Percentiles rank a stretch among this genome's conserved stretches.
Conservation (phyloP, 2,888 invertebrate species). For the Mechanitis mazaeus region DNA sequence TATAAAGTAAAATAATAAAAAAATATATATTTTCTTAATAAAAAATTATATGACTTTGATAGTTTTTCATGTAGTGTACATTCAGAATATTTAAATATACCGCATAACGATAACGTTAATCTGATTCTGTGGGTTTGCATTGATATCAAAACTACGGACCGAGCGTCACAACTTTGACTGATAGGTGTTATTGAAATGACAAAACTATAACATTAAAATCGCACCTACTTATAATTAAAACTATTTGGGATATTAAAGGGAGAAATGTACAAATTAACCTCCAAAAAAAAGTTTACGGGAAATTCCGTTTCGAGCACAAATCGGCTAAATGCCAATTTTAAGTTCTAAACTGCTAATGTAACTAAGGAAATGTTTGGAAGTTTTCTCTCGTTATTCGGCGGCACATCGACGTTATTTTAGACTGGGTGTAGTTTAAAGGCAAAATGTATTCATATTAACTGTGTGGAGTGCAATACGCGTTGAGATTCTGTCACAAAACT, state of each 20-base stretch:
- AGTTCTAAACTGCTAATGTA: slow-evolving; percentile 44
- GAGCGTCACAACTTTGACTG: slow-evolving; percentile 28
- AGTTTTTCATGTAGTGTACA: slow-evolving; percentile 23
- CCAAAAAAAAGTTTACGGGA: slow-evolving; percentile 22
- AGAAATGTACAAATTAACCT: slow-evolving; percentile 24
- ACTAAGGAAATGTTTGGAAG: slow-evolving; percentile 36
- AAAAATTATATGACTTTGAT: slow-evolving; percentile 4
- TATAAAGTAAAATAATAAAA: too few species aligned
- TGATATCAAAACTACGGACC: slow-evolving; percentile 45
- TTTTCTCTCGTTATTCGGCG: slow-evolving; percentile 25
- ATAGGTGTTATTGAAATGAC: too few species aligned
- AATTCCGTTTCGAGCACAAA: slow-evolving; percentile 27
- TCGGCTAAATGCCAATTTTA: slow-evolving; percentile 44
- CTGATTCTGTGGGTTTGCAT: slow-evolving; percentile 49
- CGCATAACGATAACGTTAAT: slow-evolving; percentile 39
- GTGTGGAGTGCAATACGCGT: slow-evolving; percentile 43
- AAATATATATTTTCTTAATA: too few species aligned
- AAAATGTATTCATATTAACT: slow-evolving; percentile 20
- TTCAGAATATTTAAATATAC: slow-evolving; percentile 22
- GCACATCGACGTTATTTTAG: slow-evolving; percentile 20
- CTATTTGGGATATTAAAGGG: slow-evolving; percentile 8
- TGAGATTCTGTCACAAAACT: slow-evolving; percentile 59
- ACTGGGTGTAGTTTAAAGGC: slow-evolving; percentile 3
- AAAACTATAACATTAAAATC: not conserved
- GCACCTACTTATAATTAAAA: slow-evolving; percentile 7